Evolutionary conservation across 1,140 invertebrate genomes (phyloP).

Genomic region (Trichoplusia ni): DNA sequence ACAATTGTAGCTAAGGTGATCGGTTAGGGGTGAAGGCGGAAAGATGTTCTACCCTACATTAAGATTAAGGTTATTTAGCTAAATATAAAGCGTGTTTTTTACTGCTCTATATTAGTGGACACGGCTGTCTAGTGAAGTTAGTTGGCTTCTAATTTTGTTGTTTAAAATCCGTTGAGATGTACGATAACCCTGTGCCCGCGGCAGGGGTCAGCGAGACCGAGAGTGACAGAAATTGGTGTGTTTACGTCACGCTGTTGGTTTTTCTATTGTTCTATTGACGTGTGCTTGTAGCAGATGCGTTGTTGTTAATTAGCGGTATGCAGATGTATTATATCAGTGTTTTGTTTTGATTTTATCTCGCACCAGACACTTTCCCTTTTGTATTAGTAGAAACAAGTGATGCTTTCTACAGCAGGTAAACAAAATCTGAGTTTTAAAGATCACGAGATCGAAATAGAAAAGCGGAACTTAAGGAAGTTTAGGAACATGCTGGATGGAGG

Average conservation of each 20-base stretch:
- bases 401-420: too few species aligned
- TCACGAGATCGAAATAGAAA: too few species aligned
- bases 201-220: slow-evolving; percentile 24
- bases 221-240: slow-evolving; percentile 28
- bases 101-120: slow-evolving; percentile 43
- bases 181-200: slow-evolving; percentile 19
- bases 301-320: slow-evolving; percentile 15
- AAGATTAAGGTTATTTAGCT: slow-evolving; percentile 69
- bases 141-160: slow-evolving; percentile 33
- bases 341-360: slow-evolving; percentile 5
- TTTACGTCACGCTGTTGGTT: slow-evolving; percentile 34
- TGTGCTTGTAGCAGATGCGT: slow-evolving; percentile 3
- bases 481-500: too few species aligned
- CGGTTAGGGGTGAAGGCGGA: slow-evolving; percentile 23
- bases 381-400: too few species aligned
- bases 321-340: slow-evolving; percentile 1
- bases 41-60: slow-evolving; percentile 59
- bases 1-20: neutral
- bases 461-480: too few species aligned
- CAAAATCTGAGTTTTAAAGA: too few species aligned
- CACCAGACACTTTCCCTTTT: slow-evolving; percentile 11
- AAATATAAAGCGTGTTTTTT: slow-evolving; percentile 43
- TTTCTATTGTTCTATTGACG: slow-evolving; percentile 24
- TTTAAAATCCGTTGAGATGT: slow-evolving; percentile 32
- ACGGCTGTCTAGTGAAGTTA: slow-evolving; percentile 42